Conservation (phyloP, 2,888 invertebrate genomes). For the Dascillus cervinus region DNA sequence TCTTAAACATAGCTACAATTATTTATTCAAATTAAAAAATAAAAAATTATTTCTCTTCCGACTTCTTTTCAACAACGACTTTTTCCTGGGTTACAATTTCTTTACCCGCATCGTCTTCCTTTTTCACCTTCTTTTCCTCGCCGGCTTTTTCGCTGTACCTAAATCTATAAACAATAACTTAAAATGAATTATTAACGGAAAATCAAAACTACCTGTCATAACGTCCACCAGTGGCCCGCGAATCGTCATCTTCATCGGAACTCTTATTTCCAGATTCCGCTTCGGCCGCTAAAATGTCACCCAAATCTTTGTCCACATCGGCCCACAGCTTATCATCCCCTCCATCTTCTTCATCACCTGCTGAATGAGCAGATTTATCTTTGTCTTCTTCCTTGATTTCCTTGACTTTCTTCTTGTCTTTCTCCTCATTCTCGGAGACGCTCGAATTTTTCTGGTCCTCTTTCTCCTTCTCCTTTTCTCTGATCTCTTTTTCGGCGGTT, state of each 20-base stretch:
- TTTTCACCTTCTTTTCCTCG: constrained; percentile 25
- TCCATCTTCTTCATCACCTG: constrained; percentile 41
- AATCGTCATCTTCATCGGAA: constrained; percentile 62
- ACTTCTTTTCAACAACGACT: constrained; percentile 11
- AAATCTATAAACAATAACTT: constrained; percentile 27
- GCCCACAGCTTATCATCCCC: constrained; percentile 70
- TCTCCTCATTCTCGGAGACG: too few relatives aligned
- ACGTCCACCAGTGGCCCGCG: constrained; percentile 45
- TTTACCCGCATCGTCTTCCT: constrained; percentile 12
- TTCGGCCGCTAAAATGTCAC: constrained; percentile 65
- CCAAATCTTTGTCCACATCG: constrained; percentile 73
- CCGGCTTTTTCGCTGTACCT: constrained; percentile 37
- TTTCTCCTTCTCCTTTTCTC: constrained; percentile 28
- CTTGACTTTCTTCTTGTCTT: constrained; percentile 2
- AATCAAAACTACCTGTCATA: constrained; percentile 35
- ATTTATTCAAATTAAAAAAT: too few relatives aligned
- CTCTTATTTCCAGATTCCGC: constrained; percentile 51
- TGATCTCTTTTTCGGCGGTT: constrained; percentile 45
- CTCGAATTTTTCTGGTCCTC: constrained; percentile 21
- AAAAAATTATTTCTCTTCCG: constrained; percentile 12
- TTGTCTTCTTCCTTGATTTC: constrained; percentile 17
- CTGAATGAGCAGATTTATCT: constrained; percentile 24
- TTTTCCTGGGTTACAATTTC: too few relatives aligned
- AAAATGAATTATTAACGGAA: not conserved
- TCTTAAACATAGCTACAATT: too few relatives aligned